Conservation (phyloP, 2,113 vertebrate genomes). For the Saimiri boliviensis region DNA sequence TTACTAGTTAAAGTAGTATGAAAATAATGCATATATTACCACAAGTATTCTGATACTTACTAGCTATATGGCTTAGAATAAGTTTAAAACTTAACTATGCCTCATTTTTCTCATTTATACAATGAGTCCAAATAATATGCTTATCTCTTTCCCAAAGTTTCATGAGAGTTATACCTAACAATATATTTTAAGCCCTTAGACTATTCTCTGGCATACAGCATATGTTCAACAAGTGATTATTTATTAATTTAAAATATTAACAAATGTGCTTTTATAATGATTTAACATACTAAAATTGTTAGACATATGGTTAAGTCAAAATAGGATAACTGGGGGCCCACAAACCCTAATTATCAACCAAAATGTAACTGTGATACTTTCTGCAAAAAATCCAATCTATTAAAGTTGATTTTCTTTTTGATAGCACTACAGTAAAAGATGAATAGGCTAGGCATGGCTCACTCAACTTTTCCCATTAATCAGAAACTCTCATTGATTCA, state of each 20-base stretch:
- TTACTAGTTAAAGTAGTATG: background rate
- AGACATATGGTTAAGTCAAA: background rate
- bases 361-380: background rate
- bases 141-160: background rate
- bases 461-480: slow-evolving; percentile 30
- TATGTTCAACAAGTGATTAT: background rate
- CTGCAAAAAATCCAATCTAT: background rate
- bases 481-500: slow-evolving; percentile 14
- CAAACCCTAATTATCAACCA: background rate
- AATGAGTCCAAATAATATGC: background rate
- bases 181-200: background rate
- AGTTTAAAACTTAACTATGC: background rate
- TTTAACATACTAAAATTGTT: background rate
- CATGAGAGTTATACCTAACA: background rate
- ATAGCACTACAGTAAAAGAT: background rate
- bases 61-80: background rate
- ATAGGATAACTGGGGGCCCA: background rate
- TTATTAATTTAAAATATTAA: background rate
- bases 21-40: background rate
- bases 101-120: background rate
- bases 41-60: background rate
- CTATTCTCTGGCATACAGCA: background rate
- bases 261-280: background rate
- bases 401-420: slow-evolving; percentile 32
- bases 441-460: background rate